These are phyloP conservation scores for Erythrolamprus reginae DNA, from an alignment of 2,113 vertebrate species.

Conservation along the genomic window DNA sequence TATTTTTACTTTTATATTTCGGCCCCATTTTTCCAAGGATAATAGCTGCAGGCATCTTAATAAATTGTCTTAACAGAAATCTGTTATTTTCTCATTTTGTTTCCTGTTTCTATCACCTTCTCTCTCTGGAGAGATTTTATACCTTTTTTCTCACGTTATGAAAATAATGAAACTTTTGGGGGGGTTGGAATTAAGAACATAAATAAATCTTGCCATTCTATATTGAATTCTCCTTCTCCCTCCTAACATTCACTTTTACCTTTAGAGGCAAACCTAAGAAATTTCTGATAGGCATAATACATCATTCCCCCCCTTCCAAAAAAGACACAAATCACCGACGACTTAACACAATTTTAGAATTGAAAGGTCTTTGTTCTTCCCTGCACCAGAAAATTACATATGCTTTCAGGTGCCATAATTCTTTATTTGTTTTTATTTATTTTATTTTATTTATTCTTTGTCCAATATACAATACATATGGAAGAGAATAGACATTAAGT, in stretches of 20 bases:
- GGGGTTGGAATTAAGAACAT: neutral
- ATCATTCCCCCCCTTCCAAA: neutral
- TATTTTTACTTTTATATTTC: neutral
- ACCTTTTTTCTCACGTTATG: neutral
- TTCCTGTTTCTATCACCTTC: neutral
- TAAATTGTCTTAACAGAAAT: neutral
- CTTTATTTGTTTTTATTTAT: too few species aligned
- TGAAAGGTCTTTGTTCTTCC: neutral
- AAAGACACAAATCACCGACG: neutral
- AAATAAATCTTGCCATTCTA: neutral
- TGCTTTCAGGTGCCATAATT: neutral
- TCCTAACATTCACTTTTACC: neutral
- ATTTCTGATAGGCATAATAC: neutral
- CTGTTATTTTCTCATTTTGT: slow-evolving; percentile 1
- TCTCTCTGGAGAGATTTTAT: neutral
- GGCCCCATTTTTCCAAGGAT: neutral
- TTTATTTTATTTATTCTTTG: too few species aligned
- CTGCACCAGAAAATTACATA: neutral
- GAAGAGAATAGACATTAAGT: too few species aligned
- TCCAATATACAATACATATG: too few species aligned
- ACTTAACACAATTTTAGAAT: fast-evolving
- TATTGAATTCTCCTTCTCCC: neutral
- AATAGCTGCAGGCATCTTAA: neutral
- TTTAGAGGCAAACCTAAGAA: neutral
- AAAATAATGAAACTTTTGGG: neutral